Conservation (phyloP, 2,113 vertebrate genomes). For the Phasianus colchicus region DNA sequence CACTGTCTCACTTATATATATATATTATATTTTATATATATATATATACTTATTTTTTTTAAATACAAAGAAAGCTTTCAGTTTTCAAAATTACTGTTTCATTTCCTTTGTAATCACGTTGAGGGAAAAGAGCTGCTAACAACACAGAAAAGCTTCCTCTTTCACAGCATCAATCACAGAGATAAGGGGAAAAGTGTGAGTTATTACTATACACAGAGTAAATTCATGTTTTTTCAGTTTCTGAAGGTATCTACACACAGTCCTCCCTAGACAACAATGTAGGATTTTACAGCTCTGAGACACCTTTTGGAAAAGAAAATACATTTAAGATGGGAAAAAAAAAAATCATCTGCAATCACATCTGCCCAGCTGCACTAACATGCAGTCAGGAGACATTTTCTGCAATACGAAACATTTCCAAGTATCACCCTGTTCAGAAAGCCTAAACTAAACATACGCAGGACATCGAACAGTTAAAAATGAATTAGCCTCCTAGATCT, state of each 20-base stretch:
- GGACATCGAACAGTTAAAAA: neutral
- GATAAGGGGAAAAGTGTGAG: neutral
- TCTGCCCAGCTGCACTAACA: neutral
- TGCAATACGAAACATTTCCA: neutral
- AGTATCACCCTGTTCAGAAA: neutral
- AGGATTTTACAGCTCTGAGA: neutral
- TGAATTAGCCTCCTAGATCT: neutral
- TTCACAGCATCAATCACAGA: neutral
- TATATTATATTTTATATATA: no score
- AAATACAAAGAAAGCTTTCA: neutral
- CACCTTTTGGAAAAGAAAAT: neutral
- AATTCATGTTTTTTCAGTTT: neutral
- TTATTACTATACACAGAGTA: neutral
- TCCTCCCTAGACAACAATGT: neutral
- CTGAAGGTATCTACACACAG: neutral
- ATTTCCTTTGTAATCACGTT: slow-evolving; percentile 25
- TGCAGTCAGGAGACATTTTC: neutral
- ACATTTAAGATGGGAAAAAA: neutral
- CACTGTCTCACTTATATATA: neutral
- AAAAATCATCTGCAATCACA: neutral
- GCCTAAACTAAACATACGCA: neutral
- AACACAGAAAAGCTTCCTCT: slow-evolving; percentile 34
- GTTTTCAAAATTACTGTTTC: slow-evolving; percentile 35
- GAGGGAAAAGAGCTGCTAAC: neutral
- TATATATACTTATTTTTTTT: no score